Evolutionary conservation across 2,888 invertebrate species (phyloP).

Genomic region (Ophraella communa): DNA sequence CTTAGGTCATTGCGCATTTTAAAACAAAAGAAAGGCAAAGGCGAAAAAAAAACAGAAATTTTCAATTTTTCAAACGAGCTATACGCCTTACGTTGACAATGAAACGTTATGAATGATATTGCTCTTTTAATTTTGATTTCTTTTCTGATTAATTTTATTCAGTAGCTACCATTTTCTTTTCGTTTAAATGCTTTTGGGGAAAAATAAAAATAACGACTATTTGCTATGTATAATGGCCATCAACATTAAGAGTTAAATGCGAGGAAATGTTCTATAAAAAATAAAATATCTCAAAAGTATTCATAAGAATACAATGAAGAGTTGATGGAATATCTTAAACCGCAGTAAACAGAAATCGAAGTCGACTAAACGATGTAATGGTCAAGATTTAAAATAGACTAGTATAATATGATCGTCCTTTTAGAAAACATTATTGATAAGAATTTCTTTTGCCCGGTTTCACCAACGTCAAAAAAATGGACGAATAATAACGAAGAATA

Average conservation of each 20-base stretch:
- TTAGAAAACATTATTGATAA: no score
- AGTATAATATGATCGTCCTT: no score
- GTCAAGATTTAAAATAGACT: no score
- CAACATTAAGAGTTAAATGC: neutral
- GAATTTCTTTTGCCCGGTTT: no score
- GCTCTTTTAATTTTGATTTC: constrained; percentile 19
- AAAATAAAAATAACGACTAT: neutral
- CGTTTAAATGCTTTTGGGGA: neutral
- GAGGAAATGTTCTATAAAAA: no score
- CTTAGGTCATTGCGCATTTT: constrained; percentile 2
- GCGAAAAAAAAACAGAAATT: constrained; percentile 20
- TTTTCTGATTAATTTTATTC: constrained; percentile 21
- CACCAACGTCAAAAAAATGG: no score
- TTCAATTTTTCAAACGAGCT: constrained; percentile 20
- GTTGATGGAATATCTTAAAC: no score
- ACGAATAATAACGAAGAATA: no score
- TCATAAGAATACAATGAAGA: no score
- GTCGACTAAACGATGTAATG: no score
- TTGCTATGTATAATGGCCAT: neutral
- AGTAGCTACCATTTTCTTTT: constrained; percentile 1
- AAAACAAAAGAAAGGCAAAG: constrained; percentile 20
- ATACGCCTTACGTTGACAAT: constrained; percentile 16
- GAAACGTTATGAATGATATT: constrained; percentile 20
- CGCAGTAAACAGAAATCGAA: no score
- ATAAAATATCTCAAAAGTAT: no score